Evolutionary conservation across 2,797 vertebrate genomes (phyloP).

Genomic region (Poecilia velifera): DNA sequence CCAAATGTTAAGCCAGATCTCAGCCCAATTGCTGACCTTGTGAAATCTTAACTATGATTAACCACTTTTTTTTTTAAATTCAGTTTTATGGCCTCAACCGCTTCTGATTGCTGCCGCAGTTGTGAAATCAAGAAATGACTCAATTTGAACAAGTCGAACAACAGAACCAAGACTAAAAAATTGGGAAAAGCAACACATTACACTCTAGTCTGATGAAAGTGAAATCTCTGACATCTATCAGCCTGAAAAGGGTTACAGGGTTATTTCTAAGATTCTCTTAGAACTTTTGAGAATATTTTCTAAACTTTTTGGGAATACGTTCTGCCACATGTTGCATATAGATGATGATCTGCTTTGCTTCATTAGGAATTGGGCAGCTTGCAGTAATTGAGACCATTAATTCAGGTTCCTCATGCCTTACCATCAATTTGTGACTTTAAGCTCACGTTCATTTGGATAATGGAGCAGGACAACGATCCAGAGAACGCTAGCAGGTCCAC

Average conservation of each 20-base stretch:
- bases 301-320: background rate
- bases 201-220: background rate
- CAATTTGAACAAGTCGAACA: background rate
- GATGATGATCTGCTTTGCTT: background rate
- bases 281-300: background rate
- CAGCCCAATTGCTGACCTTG: background rate
- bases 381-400: background rate
- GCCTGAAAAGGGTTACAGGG: background rate
- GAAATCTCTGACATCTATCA: too few relatives aligned
- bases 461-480: background rate
- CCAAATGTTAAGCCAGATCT: background rate
- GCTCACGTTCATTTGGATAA: background rate
- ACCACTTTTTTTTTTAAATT: background rate
- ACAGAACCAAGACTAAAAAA: background rate
- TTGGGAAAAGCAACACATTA: background rate
- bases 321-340: background rate
- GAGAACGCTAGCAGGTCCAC: background rate
- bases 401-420: background rate
- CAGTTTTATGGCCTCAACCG: background rate
- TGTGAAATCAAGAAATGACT: background rate
- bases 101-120: background rate
- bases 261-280: background rate
- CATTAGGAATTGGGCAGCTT: background rate
- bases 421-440: background rate
- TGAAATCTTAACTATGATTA: background rate